Base-by-base conservation (phyloP, 1,140 invertebrate genomes). In the Myzus persicae region DNA sequence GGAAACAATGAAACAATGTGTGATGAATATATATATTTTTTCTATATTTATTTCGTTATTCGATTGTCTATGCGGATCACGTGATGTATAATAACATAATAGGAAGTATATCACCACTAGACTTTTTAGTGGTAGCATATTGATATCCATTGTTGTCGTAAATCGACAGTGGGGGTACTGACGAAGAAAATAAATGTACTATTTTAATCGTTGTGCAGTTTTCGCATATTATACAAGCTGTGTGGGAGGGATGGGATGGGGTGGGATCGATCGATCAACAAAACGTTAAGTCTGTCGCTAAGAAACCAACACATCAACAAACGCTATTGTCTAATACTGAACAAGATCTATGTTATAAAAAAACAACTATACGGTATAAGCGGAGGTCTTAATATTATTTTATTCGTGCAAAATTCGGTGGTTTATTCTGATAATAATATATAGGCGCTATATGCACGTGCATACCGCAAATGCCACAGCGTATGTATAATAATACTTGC, bases 241-340 rank as follows among this genome's bases (percentile, higher is more conserved):
- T 1, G 9, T 42, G 42, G 26, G 1, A 76, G 26, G 84, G 26
- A 24, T 3, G 22, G 3, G 42, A 7, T 22, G 38, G 18, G 26
- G 31, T 20, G 18, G 31, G 44, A 87, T 87, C 85, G n/a, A 87
- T 87, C 85, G 85, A 87, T 87, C 42, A 87, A n/a, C 40, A 24
- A 40, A 24, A 84, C 20, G 31, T 44, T 46, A 18, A 26, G 31
- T 18, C n/a, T 46, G 85, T 87, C 85, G 85, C 85, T 87, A 46
- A 87, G 85, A 87, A 87, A 87, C 85, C 85, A 14, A 46, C 31
- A 36, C 44, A 44, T 42, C 82, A 84, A 84, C 82, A 84, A 84
- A 84, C 82, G 40, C 82, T 84, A 42, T 76, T 76, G n/a, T 76
- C n/a, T n/a, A 76, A n/a, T 76, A n/a, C 14, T 4, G 59, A 18